phyloP scores from a whole-genome alignment of 2,888 invertebrate genomes.

The Gibbula magus region DNA sequence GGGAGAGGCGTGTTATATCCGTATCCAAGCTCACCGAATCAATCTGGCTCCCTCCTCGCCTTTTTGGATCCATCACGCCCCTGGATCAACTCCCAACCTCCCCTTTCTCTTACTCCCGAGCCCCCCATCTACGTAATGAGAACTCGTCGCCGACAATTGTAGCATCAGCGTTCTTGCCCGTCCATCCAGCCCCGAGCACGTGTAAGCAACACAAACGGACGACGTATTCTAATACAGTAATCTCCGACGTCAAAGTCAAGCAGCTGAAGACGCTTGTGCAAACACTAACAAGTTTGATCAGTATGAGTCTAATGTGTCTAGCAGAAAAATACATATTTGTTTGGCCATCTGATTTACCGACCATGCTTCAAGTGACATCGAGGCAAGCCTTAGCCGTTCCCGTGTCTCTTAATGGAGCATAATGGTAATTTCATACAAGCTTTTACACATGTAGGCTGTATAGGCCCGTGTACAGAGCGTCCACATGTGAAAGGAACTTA shows the following conservation, averaged over 20 bases:
- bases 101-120: not conserved
- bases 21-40: not conserved
- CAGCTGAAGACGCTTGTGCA: no score
- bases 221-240: not conserved
- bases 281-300: no score
- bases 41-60: not conserved
- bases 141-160: not conserved
- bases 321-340: no score
- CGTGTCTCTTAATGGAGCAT: no score
- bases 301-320: no score
- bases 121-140: constrained; percentile 13
- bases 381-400: no score
- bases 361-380: no score
- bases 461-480: no score
- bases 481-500: no score
- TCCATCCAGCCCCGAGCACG: not conserved
- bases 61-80: constrained; percentile 5
- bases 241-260: not conserved
- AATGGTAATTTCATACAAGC: no score
- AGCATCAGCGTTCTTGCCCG: not conserved
- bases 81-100: not conserved
- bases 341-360: no score
- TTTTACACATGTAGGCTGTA: no score
- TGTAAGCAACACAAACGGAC: not conserved
- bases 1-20: constrained; percentile 8